phyloP scores from a whole-genome alignment of 2,113 vertebrate species.

The Galbula dea region DNA sequence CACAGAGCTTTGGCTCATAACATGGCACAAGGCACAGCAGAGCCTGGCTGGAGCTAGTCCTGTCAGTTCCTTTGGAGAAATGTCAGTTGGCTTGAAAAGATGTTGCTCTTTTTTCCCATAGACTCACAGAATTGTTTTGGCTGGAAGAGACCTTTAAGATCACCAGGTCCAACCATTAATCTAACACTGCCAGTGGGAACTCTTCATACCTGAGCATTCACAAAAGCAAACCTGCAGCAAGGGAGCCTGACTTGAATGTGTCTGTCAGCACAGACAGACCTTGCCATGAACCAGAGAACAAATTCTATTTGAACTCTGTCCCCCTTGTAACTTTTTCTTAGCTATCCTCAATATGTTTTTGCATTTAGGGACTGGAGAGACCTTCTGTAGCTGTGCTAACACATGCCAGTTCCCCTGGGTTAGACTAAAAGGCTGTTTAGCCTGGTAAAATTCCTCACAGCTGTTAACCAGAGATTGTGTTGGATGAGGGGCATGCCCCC shows the following conservation, averaged over 20 bases:
- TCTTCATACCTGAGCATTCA: too few relatives aligned
- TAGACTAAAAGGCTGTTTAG: conserved; percentile 59
- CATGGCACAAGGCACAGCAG: not conserved
- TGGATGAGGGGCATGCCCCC: conserved; percentile 48
- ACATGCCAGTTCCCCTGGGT: conserved; percentile 44
- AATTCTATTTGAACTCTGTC: conserved; percentile 57
- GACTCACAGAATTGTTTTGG: too few relatives aligned
- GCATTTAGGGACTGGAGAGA: conserved; percentile 51
- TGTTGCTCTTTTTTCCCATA: not conserved
- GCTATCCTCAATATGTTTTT: conserved; percentile 65
- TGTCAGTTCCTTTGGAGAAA: not conserved
- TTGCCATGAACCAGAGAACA: not conserved
- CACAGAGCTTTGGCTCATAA: not conserved
- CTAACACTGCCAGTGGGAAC: too few relatives aligned
- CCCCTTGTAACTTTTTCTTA: conserved; percentile 51
- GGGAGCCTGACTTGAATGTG: not conserved
- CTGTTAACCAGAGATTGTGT: conserved; percentile 53
- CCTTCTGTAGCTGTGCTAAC: conserved; percentile 60
- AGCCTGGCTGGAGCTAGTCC: not conserved
- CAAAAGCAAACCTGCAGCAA: not conserved
- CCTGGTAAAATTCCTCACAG: conserved; percentile 56
- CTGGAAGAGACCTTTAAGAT: too few relatives aligned
- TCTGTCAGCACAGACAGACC: not conserved
- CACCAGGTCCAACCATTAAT: too few relatives aligned
- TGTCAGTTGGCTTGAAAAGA: not conserved